Evolutionary conservation across 64 coral and sea anemone species (phyloP).

Genomic region (Dendrophyllia cribrosa): DNA sequence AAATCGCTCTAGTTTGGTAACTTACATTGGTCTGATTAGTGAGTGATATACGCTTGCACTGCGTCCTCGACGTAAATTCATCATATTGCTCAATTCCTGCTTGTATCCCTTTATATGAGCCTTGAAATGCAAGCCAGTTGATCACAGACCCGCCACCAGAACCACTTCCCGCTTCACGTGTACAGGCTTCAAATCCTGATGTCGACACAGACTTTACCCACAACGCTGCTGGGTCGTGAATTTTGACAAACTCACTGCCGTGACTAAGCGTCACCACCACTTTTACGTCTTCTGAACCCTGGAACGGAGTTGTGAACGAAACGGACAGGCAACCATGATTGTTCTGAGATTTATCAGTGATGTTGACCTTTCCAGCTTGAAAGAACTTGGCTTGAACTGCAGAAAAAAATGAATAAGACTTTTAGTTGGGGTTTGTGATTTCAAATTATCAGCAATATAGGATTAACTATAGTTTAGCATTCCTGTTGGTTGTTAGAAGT

Average conservation of each 20-base stretch:
- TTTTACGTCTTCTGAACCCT: not conserved
- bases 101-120: not conserved
- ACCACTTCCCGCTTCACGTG: slow-evolving; percentile 55
- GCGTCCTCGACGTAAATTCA: slow-evolving; percentile 31
- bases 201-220: slow-evolving; percentile 63
- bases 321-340: slow-evolving; percentile 48
- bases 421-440: no score
- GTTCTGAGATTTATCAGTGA: not conserved
- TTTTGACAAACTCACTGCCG: slow-evolving; percentile 5
- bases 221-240: slow-evolving; percentile 41
- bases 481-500: no score
- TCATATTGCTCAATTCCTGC: slow-evolving; percentile 27
- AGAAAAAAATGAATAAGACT: not conserved
- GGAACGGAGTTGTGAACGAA: slow-evolving; percentile 6
- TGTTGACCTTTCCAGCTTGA: slow-evolving; percentile 44
- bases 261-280: slow-evolving; percentile 43
- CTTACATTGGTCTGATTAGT: slow-evolving; percentile 9
- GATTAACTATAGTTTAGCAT: not conserved
- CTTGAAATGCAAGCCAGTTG: slow-evolving; percentile 74
- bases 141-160: slow-evolving; percentile 39
- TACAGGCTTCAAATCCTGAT: slow-evolving; percentile 51
- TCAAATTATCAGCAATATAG: no score
- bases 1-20: not conserved
- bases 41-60: slow-evolving; percentile 26
- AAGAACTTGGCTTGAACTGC: not conserved